phyloP scores from a whole-genome alignment of 2,888 invertebrate genomes.

The Trichogramma dendrolimi region DNA sequence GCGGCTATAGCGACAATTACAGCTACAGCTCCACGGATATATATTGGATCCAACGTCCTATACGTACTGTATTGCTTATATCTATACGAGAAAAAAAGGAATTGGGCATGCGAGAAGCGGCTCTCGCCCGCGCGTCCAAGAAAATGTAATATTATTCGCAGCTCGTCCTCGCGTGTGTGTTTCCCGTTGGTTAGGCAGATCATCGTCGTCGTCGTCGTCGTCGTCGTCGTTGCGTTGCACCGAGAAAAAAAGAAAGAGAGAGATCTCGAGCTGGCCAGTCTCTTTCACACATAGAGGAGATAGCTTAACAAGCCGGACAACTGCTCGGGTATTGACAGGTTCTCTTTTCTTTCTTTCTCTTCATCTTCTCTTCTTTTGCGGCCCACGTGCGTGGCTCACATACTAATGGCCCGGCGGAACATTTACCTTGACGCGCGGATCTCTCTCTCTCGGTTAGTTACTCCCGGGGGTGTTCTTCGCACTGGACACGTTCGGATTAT shows the following conservation, averaged over 20 bases:
- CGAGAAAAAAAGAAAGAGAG: too few species aligned
- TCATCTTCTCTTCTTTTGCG: too few species aligned
- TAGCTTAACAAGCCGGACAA: constrained; percentile 31
- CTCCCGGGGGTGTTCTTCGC: constrained; percentile 20
- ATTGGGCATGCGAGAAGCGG: background rate
- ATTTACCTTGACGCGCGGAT: constrained; percentile 23
- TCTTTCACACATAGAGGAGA: too few species aligned
- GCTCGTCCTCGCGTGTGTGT: constrained; percentile 25
- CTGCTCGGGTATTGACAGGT: constrained; percentile 35
- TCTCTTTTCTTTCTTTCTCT: background rate
- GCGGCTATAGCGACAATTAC: too few species aligned
- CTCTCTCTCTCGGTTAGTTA: constrained; percentile 26
- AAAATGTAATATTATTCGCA: background rate
- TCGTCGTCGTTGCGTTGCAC: too few species aligned
- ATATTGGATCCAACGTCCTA: too few species aligned
- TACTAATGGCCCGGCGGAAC: constrained; percentile 25
- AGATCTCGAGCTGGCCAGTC: too few species aligned
- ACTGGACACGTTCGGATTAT: background rate
- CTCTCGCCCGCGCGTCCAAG: background rate
- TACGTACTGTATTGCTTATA: too few species aligned
- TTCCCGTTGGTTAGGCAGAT: constrained; percentile 39
- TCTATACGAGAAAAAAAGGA: background rate
- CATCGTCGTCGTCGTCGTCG: constrained; percentile 34
- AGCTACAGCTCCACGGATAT: too few species aligned
- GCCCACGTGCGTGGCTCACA: constrained; percentile 21